These are phyloP conservation scores for Clitarchus hookeri DNA, from an alignment of 2,888 invertebrate species.

Conservation along the genomic window DNA sequence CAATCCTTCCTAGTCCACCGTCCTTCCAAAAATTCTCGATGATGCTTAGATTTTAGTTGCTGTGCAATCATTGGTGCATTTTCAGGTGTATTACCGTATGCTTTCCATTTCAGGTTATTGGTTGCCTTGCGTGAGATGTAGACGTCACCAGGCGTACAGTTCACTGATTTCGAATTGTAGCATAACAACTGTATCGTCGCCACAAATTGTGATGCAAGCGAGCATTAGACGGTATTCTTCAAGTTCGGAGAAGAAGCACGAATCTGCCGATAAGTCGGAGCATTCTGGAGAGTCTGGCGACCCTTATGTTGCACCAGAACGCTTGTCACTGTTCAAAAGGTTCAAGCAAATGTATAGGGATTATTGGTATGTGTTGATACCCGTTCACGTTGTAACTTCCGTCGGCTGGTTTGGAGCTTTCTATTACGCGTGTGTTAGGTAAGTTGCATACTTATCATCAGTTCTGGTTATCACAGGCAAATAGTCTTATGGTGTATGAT, in stretches of 20 bases:
- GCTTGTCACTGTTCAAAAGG: conserved; percentile 71
- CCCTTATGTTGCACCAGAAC: conserved; percentile 46
- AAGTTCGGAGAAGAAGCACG: background rate
- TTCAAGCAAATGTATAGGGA: conserved; percentile 93
- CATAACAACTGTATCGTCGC: background rate
- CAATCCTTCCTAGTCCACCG: too few relatives aligned
- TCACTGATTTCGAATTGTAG: background rate
- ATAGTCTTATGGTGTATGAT: background rate
- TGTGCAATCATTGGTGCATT: background rate
- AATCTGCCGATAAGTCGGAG: background rate
- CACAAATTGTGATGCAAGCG: background rate
- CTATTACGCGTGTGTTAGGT: conserved; percentile 87
- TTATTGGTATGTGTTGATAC: conserved; percentile 95
- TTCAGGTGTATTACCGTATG: background rate
- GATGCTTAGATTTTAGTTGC: too few relatives aligned
- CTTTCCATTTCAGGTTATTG: background rate
- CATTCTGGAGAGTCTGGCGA: background rate
- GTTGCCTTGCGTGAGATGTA: background rate
- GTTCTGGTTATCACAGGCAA: background rate
- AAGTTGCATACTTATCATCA: conserved; percentile 45
- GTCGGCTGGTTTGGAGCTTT: conserved; percentile 86
- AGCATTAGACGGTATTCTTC: background rate
- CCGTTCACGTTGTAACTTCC: conserved; percentile 90
- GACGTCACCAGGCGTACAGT: background rate
- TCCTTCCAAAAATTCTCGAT: too few relatives aligned